Evolutionary conservation across 2,888 invertebrate genomes (phyloP).

Genomic region (Villa cingulata): DNA sequence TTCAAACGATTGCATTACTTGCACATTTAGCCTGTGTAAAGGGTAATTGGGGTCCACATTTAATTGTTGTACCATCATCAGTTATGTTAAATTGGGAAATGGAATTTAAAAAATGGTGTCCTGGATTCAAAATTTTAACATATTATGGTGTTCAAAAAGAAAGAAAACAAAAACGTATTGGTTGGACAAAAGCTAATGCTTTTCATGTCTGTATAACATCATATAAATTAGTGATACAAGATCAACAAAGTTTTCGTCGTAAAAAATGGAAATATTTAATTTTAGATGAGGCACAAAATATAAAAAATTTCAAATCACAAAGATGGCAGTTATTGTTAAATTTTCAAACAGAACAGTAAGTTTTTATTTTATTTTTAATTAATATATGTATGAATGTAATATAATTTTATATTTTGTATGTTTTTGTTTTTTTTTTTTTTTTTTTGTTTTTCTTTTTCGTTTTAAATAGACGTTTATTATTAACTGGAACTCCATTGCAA

Average conservation of each 20-base stretch:
- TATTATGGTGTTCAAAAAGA: conserved; percentile 97
- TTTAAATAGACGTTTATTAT: conserved; percentile 55
- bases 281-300: conserved; percentile 97
- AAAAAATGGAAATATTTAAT: conserved; percentile 98
- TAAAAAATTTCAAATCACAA: conserved; percentile 98
- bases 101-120: conserved; percentile 99
- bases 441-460: not conserved
- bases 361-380: conserved; percentile 15
- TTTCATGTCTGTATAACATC: conserved; percentile 98
- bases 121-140: conserved; percentile 95
- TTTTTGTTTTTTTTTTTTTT: not conserved
- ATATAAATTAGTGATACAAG: conserved; percentile 95
- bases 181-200: conserved; percentile 98
- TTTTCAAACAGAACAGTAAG: conserved; percentile 79
- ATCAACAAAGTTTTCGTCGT: conserved; percentile 91
- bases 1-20: conserved; percentile 88
- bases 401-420: not conserved
- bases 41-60: conserved; percentile 94
- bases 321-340: conserved; percentile 94
- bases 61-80: conserved; percentile 97
- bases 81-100: conserved; percentile 99
- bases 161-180: conserved; percentile 73
- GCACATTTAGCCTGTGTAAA: conserved; percentile 84
- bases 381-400: too few relatives aligned
- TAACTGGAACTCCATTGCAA: conserved; percentile 92